Evolutionary conservation across 2,113 vertebrate species (phyloP).

Genomic region (Hippolais icterina): DNA sequence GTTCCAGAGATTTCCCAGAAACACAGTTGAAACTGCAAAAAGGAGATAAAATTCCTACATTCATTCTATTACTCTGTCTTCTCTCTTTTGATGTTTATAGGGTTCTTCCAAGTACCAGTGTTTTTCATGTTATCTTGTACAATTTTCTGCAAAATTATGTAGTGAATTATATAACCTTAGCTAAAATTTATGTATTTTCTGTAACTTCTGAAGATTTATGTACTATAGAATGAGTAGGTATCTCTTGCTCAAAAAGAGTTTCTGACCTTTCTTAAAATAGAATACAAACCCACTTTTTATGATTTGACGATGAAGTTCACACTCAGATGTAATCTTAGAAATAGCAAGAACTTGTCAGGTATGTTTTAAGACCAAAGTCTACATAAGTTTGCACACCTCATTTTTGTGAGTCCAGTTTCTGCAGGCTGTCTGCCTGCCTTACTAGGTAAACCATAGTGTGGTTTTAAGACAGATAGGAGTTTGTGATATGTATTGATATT

Average conservation of each 20-base stretch:
- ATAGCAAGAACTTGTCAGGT: background rate
- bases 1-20: background rate
- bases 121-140: background rate
- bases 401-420: background rate
- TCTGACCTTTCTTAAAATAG: background rate
- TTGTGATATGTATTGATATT: background rate
- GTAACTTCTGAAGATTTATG: background rate
- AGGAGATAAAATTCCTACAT: background rate
- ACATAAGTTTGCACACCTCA: background rate
- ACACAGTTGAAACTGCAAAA: background rate
- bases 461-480: background rate
- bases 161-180: background rate
- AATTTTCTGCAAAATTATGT: background rate
- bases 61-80: background rate
- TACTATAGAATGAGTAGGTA: background rate
- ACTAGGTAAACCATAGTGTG: background rate
- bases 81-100: background rate
- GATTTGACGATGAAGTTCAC: background rate
- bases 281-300: background rate
- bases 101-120: background rate
- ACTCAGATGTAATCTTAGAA: background rate
- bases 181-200: background rate
- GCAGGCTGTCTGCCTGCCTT: background rate
- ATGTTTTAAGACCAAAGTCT: background rate
- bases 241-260: background rate